These are phyloP conservation scores for Zelleria hepariella DNA, from an alignment of 2,888 invertebrate species.

Conservation along the genomic window DNA sequence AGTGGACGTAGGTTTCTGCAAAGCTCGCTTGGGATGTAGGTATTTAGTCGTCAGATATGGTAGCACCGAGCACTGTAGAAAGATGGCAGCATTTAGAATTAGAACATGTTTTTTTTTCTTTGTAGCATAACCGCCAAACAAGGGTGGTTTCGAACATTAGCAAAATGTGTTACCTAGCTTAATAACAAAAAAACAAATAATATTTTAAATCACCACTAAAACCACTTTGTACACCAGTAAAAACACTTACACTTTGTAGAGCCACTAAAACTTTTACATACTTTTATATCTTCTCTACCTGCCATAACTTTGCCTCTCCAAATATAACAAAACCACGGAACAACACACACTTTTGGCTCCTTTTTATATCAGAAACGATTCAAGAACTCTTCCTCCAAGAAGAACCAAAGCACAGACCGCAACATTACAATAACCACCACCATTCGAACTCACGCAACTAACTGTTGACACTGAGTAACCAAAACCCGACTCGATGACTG, in stretches of 20 bases:
- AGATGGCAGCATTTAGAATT: too few species aligned
- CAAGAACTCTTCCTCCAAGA: not conserved
- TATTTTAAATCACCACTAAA: too few species aligned
- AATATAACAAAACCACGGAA: too few species aligned
- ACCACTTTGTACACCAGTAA: too few species aligned
- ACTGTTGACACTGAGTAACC: slow-evolving; percentile 60
- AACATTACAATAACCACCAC: not conserved
- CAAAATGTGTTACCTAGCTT: too few species aligned
- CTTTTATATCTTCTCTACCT: too few species aligned
- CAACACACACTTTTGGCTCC: too few species aligned
- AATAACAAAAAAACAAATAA: too few species aligned
- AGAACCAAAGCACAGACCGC: not conserved
- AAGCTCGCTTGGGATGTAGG: not conserved
- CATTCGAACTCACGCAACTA: slow-evolving; percentile 37
- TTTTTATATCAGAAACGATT: not conserved
- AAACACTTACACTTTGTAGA: not conserved
- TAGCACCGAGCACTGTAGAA: not conserved
- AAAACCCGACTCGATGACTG: slow-evolving; percentile 45
- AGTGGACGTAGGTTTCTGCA: not conserved
- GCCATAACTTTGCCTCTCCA: too few species aligned
- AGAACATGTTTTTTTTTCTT: too few species aligned
- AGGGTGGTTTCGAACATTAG: not conserved
- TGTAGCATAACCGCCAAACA: not conserved
- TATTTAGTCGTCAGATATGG: too few species aligned
- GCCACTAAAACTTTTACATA: too few species aligned